Conservation (phyloP, 2,888 invertebrate genomes). For the Parthenolecanium corni region DNA sequence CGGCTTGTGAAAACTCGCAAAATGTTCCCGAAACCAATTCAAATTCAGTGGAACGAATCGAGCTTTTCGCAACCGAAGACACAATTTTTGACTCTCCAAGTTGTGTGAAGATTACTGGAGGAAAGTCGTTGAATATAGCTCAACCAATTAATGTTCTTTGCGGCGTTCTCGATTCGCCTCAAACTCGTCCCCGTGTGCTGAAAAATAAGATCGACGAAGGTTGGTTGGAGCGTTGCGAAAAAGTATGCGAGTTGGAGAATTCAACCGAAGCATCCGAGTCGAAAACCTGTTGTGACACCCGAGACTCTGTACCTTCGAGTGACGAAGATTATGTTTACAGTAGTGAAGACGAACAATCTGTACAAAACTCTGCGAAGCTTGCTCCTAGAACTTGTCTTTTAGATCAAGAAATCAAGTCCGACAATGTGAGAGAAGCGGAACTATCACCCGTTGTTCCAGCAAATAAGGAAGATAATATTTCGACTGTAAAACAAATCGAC, state of each 20-base stretch:
- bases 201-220: conserved; percentile 42
- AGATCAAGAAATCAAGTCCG: too few species aligned
- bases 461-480: too few species aligned
- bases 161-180: conserved; percentile 32
- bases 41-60: background rate
- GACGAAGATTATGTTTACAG: conserved; percentile 53
- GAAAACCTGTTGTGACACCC: conserved; percentile 3
- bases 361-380: too few species aligned
- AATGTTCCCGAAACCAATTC: background rate
- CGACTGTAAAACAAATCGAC: too few species aligned
- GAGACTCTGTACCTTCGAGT: conserved; percentile 29
- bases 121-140: background rate
- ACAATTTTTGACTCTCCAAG: background rate
- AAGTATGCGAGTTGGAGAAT: conserved; percentile 33
- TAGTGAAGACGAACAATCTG: conserved; percentile 45
- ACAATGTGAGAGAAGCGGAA: too few species aligned
- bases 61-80: background rate
- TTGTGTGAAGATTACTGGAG: background rate
- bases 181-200: conserved; percentile 33
- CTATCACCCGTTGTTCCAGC: too few species aligned
- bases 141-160: conserved; percentile 38
- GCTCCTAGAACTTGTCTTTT: too few species aligned
- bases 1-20: background rate
- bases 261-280: too few species aligned
- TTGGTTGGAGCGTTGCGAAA: conserved; percentile 47